A percentile compares a stretch with the other conserved stretches of the same genome.
These are phyloP conservation scores for Picathartes gymnocephalus DNA, from an alignment of 2,113 vertebrate genomes.

Conservation along the genomic window DNA sequence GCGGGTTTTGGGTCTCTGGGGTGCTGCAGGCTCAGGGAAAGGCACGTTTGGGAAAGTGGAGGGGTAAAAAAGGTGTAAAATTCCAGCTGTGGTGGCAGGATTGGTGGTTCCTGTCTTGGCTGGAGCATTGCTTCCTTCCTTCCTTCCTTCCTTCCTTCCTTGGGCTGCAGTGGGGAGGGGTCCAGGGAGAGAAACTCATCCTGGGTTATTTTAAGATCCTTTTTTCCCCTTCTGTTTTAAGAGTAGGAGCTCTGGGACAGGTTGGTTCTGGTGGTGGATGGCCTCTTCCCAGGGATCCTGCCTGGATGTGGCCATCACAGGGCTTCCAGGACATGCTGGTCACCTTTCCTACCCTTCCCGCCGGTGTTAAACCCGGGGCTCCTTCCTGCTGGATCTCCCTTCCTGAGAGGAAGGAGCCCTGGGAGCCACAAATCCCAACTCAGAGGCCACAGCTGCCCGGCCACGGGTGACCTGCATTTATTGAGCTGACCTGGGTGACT, in stretches of 20 bases:
- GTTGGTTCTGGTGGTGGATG: accelerated
- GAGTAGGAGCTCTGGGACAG: neutral
- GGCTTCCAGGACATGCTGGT: accelerated
- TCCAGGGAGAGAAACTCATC: neutral
- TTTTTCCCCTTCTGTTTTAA: neutral
- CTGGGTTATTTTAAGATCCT: neutral
- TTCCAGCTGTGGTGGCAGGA: neutral
- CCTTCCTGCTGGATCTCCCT: neutral
- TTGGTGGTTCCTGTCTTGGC: neutral
- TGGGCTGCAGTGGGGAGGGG: accelerated
- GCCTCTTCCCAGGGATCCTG: neutral
- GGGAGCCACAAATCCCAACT: neutral
- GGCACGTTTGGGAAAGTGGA: accelerated
- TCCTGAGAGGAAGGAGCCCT: neutral
- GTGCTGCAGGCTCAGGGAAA: neutral
- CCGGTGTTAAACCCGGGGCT: neutral
- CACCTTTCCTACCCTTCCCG: neutral
- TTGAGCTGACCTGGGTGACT: neutral
- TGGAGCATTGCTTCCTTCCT: neutral
- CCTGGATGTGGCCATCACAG: accelerated
- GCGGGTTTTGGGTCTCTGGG: neutral
- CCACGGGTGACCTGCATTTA: neutral
- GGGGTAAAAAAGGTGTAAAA: neutral
- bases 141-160: neutral
- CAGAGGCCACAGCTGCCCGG: neutral